A percentile compares a stretch with the other conserved stretches of the same genome.
phyloP scores from a whole-genome alignment of 2,113 vertebrate species.

The Podarcis raffonei region DNA sequence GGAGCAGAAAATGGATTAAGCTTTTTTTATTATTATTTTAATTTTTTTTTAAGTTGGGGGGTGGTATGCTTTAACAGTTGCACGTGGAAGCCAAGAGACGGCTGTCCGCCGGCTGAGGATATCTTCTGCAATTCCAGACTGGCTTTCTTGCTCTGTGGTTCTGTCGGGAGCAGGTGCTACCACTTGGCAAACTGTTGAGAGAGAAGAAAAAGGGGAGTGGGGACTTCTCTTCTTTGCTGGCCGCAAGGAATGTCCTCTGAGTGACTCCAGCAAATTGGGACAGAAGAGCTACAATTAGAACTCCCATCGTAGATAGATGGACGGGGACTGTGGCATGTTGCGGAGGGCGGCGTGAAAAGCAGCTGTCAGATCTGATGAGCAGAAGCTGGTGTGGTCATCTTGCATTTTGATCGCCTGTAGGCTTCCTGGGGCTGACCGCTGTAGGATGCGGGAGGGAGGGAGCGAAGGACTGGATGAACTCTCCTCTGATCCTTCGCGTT shows the following conservation, averaged over 20 bases:
- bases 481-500: background rate
- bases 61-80: background rate
- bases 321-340: background rate
- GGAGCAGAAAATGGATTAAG: background rate
- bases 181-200: background rate
- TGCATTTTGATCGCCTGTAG: background rate
- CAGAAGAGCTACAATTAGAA: constrained; percentile 11
- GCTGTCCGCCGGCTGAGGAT: rapidly evolving
- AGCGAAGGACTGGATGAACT: no score
- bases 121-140: background rate
- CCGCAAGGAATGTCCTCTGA: background rate
- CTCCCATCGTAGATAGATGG: background rate
- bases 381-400: background rate
- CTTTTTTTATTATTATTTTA: no score
- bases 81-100: background rate
- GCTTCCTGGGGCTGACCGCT: no score
- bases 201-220: rapidly evolving
- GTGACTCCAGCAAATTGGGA: background rate
- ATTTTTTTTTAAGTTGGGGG: background rate
- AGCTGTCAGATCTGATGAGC: no score
- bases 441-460: background rate
- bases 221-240: background rate
- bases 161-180: constrained; percentile 56
- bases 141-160: background rate
- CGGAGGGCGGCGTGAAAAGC: background rate